Evolutionary conservation across 2,888 invertebrate species (phyloP).

Genomic region (Tineola bisselliella): DNA sequence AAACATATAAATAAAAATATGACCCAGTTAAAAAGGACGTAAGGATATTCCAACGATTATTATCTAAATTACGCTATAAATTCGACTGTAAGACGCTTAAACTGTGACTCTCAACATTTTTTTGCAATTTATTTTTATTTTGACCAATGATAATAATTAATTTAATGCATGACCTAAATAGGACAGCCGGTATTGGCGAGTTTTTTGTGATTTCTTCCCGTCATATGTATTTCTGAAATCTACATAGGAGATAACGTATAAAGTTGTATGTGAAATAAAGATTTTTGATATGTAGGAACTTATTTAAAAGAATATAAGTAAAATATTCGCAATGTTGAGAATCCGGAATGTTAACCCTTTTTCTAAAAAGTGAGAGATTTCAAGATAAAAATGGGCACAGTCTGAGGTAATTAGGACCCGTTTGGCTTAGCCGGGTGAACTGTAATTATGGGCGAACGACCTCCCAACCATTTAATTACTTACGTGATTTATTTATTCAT

Average conservation of each 20-base stretch:
- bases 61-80: constrained; percentile 11
- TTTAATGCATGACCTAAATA: too few relatives aligned
- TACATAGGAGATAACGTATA: too few relatives aligned
- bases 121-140: neutral
- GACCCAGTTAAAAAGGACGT: neutral
- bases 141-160: too few relatives aligned
- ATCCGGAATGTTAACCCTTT: neutral
- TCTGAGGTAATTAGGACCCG: neutral
- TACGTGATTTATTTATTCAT: neutral
- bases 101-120: neutral
- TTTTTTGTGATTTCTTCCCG: too few relatives aligned
- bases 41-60: constrained; percentile 4
- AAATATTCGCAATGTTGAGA: neutral
- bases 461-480: neutral
- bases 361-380: neutral
- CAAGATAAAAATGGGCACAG: neutral
- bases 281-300: too few relatives aligned
- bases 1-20: constrained; percentile 1
- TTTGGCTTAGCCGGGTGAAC: neutral
- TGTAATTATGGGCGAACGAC: neutral
- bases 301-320: too few relatives aligned
- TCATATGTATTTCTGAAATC: too few relatives aligned
- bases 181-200: too few relatives aligned
- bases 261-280: too few relatives aligned
- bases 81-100: neutral